These are phyloP conservation scores for Rynchops niger DNA, from an alignment of 2,113 vertebrate genomes.

Conservation along the genomic window DNA sequence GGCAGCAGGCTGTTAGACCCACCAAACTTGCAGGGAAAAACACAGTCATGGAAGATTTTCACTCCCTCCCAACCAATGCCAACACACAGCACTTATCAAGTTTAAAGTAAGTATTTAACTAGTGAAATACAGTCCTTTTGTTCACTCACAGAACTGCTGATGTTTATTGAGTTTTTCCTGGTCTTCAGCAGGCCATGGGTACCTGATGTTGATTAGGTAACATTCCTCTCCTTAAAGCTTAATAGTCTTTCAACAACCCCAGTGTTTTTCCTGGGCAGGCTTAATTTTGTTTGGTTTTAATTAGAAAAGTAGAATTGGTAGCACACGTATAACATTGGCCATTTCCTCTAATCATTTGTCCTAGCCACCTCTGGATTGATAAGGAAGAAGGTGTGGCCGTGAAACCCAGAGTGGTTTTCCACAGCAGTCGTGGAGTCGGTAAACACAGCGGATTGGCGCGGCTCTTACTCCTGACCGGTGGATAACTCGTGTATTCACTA, in stretches of 20 bases:
- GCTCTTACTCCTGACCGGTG: neutral
- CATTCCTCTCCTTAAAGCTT: neutral
- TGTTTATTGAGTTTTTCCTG: neutral
- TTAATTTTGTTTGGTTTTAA: neutral
- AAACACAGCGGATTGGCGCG: rapidly evolving
- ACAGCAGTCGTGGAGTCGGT: neutral
- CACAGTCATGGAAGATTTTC: rapidly evolving
- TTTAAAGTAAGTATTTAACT: neutral
- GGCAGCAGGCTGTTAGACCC: neutral
- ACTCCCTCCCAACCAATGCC: neutral
- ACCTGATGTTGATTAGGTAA: neutral
- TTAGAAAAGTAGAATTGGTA: neutral
- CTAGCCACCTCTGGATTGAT: neutral
- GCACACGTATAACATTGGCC: neutral
- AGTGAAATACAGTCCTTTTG: neutral
- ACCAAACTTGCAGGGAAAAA: neutral
- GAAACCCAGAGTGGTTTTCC: rapidly evolving
- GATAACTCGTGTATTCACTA: rapidly evolving
- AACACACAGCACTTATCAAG: neutral
- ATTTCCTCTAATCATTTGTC: neutral
- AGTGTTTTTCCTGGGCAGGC: neutral
- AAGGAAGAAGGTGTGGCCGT: neutral
- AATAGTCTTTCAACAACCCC: neutral
- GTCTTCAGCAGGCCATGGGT: neutral
- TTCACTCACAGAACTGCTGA: neutral